These are phyloP conservation scores for Pandemis corylana DNA, from an alignment of 2,888 invertebrate species.

Conservation along the genomic window DNA sequence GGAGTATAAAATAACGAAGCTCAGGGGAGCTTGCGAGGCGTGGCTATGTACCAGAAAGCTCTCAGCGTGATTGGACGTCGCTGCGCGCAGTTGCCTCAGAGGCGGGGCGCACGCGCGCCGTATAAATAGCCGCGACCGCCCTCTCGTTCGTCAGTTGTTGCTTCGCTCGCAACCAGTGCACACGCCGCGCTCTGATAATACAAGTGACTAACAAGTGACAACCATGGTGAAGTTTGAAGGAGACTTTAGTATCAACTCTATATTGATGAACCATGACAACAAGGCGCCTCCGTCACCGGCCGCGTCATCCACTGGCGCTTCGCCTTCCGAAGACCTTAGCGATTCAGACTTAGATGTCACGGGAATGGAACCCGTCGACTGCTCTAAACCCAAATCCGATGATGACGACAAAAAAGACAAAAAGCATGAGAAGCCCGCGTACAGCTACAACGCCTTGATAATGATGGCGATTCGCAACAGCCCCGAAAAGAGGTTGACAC, in stretches of 20 bases:
- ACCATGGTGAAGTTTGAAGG: conserved; percentile 86
- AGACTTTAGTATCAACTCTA: conserved; percentile 92
- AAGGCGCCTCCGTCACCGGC: conserved; percentile 77
- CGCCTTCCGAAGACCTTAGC: conserved; percentile 78
- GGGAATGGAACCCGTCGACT: conserved; percentile 90
- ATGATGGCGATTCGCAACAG: conserved; percentile 99
- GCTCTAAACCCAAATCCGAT: conserved; percentile 82
- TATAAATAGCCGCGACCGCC: conserved; percentile 75
- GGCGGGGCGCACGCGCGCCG: conserved; percentile 62
- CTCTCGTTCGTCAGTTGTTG: conserved; percentile 78
- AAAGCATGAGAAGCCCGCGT: conserved; percentile 97
- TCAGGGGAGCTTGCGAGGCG: conserved; percentile 62
- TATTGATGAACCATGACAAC: conserved; percentile 86
- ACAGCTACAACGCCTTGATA: conserved; percentile 99
- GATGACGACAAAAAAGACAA: conserved; percentile 75
- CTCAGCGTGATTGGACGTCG: conserved; percentile 59
- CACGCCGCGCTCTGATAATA: conserved; percentile 55
- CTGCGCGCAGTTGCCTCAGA: conserved; percentile 54
- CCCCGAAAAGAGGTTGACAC: conserved; percentile 95
- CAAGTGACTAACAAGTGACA: conserved; percentile 62
- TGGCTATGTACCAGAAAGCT: conserved; percentile 76
- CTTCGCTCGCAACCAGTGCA: conserved; percentile 69
- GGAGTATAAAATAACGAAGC: conserved; percentile 50
- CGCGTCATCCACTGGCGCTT: conserved; percentile 69
- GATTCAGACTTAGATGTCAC: conserved; percentile 92